Evolutionary conservation across 2,113 vertebrate genomes (phyloP), one percentile per base, ranked within the genome.

Genomic region (Raja brachyura): DNA sequence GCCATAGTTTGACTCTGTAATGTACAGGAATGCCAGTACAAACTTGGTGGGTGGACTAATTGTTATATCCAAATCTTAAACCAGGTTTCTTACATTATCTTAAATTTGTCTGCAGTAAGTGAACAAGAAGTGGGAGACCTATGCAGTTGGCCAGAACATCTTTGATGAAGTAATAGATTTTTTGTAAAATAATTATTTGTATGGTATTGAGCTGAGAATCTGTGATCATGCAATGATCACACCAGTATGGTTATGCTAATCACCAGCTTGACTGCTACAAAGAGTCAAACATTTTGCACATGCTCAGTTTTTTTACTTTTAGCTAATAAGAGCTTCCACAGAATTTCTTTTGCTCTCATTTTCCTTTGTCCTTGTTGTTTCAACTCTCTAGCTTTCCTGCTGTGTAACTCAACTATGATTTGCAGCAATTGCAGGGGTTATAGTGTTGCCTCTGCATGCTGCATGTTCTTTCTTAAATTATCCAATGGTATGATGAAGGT

Each of bases 1-100:
- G 81, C 97, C 97, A 78, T 97, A 96, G 68, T 9, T 70, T 74
- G 39, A 74, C 0, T 92, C 16, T 92, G 68, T 92, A 73, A 73
- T 25, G 4, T 70, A 22, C 59, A 68, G 20, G 88, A 90, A 70
- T 22, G 66, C 2, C 33, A 31, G 48, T 28, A 28, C 68, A 92
- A 54, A 92, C 66, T 74, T 68, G 66, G 33, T 92, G 90, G 33
- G 33, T 74, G 39, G 66, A 68, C 39, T 25, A 92, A 39, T 73
- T 92, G 90, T 33, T 54, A 92, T 92, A 25, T 28, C 5, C 22
- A 16, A 74, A 74, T 92, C 22, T 73, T 73, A 11, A 39, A 73
- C 66, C 20, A 92, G 68, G 66, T 54, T 6, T 74, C 6, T 20
- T 92, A 20, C 9, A 22, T 70, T 25, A n/a, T 90, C 33, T 74